phyloP scores from a whole-genome alignment of 1,140 invertebrate species.

The Ericerus pela region DNA sequence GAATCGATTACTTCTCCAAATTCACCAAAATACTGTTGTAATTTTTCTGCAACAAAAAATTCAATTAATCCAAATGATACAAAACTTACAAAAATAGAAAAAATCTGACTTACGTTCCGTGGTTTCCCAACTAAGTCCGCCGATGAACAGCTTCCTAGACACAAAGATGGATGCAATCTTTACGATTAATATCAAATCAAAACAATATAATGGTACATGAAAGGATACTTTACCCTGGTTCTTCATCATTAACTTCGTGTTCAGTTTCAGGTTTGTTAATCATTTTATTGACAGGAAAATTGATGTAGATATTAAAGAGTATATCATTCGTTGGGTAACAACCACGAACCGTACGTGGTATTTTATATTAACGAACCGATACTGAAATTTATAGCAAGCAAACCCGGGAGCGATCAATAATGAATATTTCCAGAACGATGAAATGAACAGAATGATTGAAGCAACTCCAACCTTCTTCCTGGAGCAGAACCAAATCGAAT shows the following conservation, averaged over 20 bases:
- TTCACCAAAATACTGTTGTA: slow-evolving; percentile 6
- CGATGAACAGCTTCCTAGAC: not conserved
- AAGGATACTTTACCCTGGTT: not conserved
- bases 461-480: no score
- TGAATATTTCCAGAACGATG: no score
- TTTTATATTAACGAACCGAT: no score
- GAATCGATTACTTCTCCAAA: slow-evolving; percentile 5
- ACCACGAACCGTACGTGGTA: no score
- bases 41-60: slow-evolving; percentile 2
- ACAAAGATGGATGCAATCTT: not conserved
- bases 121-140: slow-evolving; percentile 2
- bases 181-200: not conserved
- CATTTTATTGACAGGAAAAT: not conserved
- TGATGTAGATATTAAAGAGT: no score
- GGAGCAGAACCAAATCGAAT: no score
- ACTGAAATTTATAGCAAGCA: no score
- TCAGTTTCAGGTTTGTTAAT: not conserved
- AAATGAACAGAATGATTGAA: no score
- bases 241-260: not conserved
- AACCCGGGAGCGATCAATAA: no score
- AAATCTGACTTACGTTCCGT: slow-evolving; percentile 4
- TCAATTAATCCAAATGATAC: no score
- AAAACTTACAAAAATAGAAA: no score
- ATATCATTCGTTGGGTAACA: no score
- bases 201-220: not conserved